These are phyloP conservation scores for Myotis davidii DNA, from an alignment of 2,113 vertebrate genomes.

Conservation along the genomic window DNA sequence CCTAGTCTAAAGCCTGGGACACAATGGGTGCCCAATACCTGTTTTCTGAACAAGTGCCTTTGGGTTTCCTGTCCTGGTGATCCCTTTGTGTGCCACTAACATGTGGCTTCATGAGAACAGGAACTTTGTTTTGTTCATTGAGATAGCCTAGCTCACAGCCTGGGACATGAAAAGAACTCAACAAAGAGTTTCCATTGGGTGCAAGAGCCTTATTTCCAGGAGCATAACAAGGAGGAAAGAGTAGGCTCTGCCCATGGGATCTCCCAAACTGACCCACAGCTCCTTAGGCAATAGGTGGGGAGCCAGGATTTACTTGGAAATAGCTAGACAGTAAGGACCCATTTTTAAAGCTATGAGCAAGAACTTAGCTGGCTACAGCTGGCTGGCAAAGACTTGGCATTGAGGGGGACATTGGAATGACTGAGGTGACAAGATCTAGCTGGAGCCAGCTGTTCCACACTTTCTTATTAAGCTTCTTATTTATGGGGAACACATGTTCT, in stretches of 20 bases:
- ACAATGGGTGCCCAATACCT: not conserved
- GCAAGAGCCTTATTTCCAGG: not conserved
- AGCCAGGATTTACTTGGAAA: constrained; percentile 31
- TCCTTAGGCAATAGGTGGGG: not conserved
- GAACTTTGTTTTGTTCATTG: constrained; percentile 2
- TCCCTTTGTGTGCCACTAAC: constrained; percentile 19
- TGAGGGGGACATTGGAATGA: not conserved
- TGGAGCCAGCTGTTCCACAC: not conserved
- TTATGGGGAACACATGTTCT: constrained; percentile 64
- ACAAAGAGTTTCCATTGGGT: not conserved
- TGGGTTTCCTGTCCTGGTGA: not conserved
- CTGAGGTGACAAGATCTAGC: constrained; percentile 45
- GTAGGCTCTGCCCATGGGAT: not conserved
- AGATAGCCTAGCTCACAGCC: not conserved
- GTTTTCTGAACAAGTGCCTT: constrained; percentile 21
- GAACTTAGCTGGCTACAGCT: constrained; percentile 28
- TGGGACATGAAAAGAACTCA: not conserved
- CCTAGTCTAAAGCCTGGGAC: not conserved
- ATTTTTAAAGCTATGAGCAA: constrained; percentile 48
- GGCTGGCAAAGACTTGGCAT: not conserved
- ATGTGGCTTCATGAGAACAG: not conserved
- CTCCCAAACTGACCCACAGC: not conserved
- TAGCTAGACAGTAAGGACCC: not conserved
- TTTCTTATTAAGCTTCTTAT: constrained; percentile 60
- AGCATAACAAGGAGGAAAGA: not conserved